These are phyloP conservation scores for Heliconius himera DNA, from an alignment of 1,140 invertebrate genomes.

Conservation along the genomic window DNA sequence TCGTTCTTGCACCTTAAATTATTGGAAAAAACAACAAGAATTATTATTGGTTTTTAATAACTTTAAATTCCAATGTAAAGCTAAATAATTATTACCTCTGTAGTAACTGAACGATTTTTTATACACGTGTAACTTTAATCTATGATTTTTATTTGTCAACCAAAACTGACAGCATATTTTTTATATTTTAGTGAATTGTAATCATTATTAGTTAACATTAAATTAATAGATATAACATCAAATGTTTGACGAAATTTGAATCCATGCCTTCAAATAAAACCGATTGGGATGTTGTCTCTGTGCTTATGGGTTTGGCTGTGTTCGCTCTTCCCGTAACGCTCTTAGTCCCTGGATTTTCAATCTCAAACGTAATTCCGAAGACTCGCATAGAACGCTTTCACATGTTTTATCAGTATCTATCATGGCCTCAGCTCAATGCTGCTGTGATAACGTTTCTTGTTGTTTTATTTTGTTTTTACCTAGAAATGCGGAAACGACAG, in stretches of 20 bases:
- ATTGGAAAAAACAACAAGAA: too few relatives aligned
- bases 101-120: background rate
- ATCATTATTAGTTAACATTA: background rate
- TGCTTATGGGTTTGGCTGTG: conserved; percentile 52
- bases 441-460: conserved; percentile 46
- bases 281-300: conserved; percentile 53
- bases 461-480: conserved; percentile 63
- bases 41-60: too few relatives aligned
- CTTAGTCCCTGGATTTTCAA: conserved; percentile 60
- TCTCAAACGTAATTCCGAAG: conserved; percentile 67
- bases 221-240: background rate
- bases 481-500: conserved; percentile 69
- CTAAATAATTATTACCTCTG: background rate
- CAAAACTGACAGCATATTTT: background rate
- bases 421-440: conserved; percentile 61
- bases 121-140: background rate
- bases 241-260: background rate
- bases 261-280: conserved; percentile 52
- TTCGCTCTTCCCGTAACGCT: conserved; percentile 66
- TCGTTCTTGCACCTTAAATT: too few relatives aligned
- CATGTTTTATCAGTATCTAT: conserved; percentile 53
- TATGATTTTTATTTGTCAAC: background rate
- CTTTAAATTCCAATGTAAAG: too few relatives aligned
- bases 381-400: conserved; percentile 59
- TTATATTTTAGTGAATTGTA: background rate